These are phyloP conservation scores for Scyliorhinus canicula DNA, from an alignment of 2,797 vertebrate genomes.

Conservation along the genomic window DNA sequence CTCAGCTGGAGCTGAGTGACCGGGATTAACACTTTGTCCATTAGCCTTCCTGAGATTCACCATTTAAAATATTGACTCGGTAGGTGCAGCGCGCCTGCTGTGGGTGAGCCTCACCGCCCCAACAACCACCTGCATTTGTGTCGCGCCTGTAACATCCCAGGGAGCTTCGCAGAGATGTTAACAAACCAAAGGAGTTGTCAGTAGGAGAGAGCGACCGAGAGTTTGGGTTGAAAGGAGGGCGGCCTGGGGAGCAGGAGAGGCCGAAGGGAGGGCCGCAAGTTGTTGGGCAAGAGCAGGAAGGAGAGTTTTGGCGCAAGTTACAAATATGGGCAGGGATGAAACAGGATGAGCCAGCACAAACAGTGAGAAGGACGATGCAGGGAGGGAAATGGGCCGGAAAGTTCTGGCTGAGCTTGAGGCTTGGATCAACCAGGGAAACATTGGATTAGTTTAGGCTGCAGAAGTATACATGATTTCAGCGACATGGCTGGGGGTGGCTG, in stretches of 20 bases:
- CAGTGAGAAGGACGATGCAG: neutral
- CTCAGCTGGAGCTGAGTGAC: neutral
- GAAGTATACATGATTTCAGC: neutral
- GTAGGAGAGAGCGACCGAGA: no score
- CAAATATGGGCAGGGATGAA: slow-evolving; percentile 16
- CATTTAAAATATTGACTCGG: neutral
- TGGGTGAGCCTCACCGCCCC: neutral
- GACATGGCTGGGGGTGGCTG: neutral
- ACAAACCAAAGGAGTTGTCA: neutral
- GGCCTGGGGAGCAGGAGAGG: neutral
- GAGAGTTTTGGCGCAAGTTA: neutral
- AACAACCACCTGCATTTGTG: neutral
- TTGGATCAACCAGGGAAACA: neutral
- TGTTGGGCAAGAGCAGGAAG: neutral
- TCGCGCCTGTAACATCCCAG: neutral
- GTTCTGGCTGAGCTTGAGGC: neutral
- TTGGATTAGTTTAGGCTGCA: neutral
- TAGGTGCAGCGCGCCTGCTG: no score
- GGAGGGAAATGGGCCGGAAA: neutral
- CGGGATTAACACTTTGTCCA: neutral
- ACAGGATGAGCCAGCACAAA: neutral
- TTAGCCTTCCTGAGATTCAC: neutral
- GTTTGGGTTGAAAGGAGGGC: neutral
- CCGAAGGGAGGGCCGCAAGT: slow-evolving; percentile 40
- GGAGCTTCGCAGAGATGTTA: neutral